Conservation (phyloP, 2,888 invertebrate species). For the Scaptomyza polygonia region DNA sequence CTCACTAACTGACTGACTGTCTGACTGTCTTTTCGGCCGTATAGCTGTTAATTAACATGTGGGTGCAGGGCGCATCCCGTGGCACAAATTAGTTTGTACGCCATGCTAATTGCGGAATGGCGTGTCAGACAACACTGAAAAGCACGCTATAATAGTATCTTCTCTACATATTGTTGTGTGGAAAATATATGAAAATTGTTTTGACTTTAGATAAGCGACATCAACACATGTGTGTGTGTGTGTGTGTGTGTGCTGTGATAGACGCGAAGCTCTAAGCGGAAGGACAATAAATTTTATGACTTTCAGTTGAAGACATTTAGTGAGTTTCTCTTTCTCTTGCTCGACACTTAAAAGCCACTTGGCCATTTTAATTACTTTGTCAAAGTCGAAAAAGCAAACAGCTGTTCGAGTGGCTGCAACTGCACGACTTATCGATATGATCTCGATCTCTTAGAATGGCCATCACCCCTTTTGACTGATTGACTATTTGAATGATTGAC, state of each 20-base stretch:
- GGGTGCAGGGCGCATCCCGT: constrained; percentile 77
- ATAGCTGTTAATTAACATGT: constrained; percentile 75
- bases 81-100: constrained; percentile 83
- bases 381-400: constrained; percentile 34
- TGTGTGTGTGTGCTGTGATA: constrained; percentile 64
- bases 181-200: constrained; percentile 83
- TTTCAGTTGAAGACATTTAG: constrained; percentile 69
- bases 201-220: constrained; percentile 83
- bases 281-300: constrained; percentile 81
- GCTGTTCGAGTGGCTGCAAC: constrained; percentile 62
- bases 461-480: constrained; percentile 35
- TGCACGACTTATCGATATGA: constrained; percentile 26
- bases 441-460: constrained; percentile 30
- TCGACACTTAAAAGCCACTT: constrained; percentile 60
- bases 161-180: constrained; percentile 20
- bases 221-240: constrained; percentile 23
- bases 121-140: constrained; percentile 81
- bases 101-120: constrained; percentile 82
- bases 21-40: constrained; percentile 2
- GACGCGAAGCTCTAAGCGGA: constrained; percentile 64
- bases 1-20: constrained; percentile 1
- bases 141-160: constrained; percentile 41
- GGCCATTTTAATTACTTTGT: constrained; percentile 62
- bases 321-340: background rate
- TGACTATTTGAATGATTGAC: constrained; percentile 23